Conservation (phyloP, 2,888 invertebrate genomes). For the Tenodera sinensis region DNA sequence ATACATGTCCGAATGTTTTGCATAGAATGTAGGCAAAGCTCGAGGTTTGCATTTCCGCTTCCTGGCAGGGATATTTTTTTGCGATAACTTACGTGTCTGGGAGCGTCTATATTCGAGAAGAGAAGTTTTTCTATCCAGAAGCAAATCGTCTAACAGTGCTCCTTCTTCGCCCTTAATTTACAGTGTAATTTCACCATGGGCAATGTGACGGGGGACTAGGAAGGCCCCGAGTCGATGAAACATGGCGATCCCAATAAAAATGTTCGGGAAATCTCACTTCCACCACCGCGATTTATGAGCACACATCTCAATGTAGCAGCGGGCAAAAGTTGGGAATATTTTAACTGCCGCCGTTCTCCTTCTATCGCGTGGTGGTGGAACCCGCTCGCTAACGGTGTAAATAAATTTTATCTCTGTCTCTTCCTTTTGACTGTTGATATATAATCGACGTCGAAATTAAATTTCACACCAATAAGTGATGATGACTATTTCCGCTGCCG, state of each 20-base stretch:
- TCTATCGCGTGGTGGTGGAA: background rate
- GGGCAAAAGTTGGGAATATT: background rate
- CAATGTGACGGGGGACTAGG: background rate
- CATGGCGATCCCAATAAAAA: background rate
- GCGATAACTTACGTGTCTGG: background rate
- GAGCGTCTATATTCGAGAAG: background rate
- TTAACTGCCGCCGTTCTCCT: background rate
- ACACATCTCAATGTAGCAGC: background rate
- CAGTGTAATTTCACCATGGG: background rate
- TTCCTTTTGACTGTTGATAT: background rate
- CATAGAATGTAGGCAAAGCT: too few species aligned
- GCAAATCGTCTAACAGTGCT: background rate
- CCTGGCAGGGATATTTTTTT: background rate
- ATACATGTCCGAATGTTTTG: too few species aligned
- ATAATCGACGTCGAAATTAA: background rate
- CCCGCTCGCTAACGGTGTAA: background rate
- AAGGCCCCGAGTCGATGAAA: background rate
- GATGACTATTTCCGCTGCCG: background rate
- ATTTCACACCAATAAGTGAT: background rate
- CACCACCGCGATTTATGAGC: background rate
- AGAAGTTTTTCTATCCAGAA: background rate
- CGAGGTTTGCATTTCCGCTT: background rate
- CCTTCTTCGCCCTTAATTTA: background rate
- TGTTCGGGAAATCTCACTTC: background rate
- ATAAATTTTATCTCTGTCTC: background rate